Conservation (phyloP, 2,113 vertebrate species). For the Macrotus californicus region DNA sequence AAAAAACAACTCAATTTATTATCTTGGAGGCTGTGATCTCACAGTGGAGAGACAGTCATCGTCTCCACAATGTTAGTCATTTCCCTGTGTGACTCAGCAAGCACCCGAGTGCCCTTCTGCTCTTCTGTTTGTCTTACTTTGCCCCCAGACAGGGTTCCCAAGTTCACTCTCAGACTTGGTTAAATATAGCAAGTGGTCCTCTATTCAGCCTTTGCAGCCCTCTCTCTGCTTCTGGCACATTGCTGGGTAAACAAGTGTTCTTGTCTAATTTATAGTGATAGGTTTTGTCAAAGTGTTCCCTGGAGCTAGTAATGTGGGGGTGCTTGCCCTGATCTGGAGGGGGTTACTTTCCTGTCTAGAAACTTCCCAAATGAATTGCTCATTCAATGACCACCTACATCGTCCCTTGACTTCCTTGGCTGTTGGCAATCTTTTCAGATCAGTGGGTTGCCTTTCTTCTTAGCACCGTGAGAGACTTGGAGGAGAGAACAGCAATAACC, state of each 20-base stretch:
- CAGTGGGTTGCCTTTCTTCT: neutral
- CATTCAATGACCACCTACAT: neutral
- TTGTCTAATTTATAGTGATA: neutral
- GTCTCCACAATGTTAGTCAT: neutral
- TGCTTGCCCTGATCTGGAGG: neutral
- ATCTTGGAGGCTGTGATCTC: neutral
- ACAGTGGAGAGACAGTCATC: neutral
- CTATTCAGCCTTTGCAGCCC: neutral
- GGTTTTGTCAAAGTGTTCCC: neutral
- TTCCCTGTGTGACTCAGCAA: neutral
- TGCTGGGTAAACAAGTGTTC: neutral
- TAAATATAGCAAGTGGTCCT: neutral
- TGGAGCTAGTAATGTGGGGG: neutral
- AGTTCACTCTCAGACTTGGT: neutral
- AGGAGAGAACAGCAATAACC: neutral
- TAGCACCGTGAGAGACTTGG: neutral
- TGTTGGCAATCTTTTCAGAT: neutral
- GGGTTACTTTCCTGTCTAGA: neutral
- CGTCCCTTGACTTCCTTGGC: neutral
- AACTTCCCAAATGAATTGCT: neutral
- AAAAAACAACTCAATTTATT: neutral
- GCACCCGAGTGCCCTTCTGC: neutral
- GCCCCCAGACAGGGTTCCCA: neutral
- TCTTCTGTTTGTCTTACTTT: neutral
- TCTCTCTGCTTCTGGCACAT: neutral